phyloP scores from a whole-genome alignment of 1,140 invertebrate species.

The Orchestia grillus region DNA sequence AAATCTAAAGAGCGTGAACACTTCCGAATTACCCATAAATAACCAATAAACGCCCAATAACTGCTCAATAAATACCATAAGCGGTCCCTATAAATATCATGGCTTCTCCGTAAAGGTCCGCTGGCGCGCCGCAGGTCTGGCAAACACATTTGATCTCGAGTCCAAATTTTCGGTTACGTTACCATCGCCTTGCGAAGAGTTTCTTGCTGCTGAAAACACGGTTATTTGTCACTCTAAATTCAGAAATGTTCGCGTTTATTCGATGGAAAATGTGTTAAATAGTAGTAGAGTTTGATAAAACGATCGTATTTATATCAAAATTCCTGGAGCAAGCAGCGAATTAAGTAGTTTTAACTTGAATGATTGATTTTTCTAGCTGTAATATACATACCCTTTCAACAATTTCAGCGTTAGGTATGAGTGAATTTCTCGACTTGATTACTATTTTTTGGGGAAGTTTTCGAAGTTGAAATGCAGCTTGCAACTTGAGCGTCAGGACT shows the following conservation, averaged over 20 bases:
- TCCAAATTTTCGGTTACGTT: background rate
- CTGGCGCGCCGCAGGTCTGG: background rate
- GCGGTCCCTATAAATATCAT: conserved; percentile 40
- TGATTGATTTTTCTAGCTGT: background rate
- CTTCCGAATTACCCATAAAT: conserved; percentile 56
- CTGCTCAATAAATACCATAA: conserved; percentile 55
- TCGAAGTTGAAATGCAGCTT: no score
- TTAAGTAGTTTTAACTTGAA: background rate
- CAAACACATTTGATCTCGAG: conserved; percentile 34
- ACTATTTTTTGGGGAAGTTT: no score
- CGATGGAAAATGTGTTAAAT: background rate
- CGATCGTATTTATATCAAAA: background rate
- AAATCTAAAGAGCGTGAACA: conserved; percentile 50
- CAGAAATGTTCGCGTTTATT: background rate
- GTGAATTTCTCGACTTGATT: no score
- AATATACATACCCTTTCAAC: background rate
- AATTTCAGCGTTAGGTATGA: no score
- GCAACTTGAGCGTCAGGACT: no score
- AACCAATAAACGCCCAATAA: conserved; percentile 56
- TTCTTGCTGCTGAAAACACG: background rate
- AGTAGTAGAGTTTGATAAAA: background rate
- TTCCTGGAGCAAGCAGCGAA: background rate
- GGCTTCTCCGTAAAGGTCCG: conserved; percentile 22
- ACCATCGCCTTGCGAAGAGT: background rate
- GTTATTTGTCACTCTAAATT: background rate